Percentiles rank a stretch among this genome's conserved stretches.
Evolutionary conservation across 2,888 invertebrate genomes (phyloP).

Genomic region (Alloscopus bannaensis): DNA sequence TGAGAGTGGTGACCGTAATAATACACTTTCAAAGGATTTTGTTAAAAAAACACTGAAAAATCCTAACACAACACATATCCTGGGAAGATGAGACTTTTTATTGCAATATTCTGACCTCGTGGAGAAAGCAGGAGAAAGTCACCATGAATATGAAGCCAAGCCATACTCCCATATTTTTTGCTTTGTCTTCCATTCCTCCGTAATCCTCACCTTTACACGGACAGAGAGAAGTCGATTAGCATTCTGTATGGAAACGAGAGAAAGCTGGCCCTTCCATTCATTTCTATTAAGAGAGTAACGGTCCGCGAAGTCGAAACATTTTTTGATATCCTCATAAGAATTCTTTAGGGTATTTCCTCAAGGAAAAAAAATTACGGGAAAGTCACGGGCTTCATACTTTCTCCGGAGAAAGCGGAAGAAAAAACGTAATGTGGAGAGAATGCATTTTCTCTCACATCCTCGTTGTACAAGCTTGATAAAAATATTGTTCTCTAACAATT

Average conservation of each 20-base stretch:
- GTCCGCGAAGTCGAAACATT: constrained; percentile 14
- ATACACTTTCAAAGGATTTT: too few species aligned
- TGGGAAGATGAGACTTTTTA: too few species aligned
- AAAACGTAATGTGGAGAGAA: not conserved
- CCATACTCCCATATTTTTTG: constrained; percentile 3
- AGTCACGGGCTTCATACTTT: too few species aligned
- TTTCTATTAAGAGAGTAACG: constrained; percentile 26
- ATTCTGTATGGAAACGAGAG: constrained; percentile 15
- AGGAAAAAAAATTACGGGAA: not conserved
- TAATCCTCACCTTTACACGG: constrained; percentile 11
- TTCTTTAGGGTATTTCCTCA: not conserved
- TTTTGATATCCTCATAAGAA: constrained; percentile 23
- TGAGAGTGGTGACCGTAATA: too few species aligned
- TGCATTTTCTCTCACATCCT: too few species aligned
- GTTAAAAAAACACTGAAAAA: too few species aligned
- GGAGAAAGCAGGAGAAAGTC: too few species aligned
- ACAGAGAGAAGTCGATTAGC: constrained; percentile 12
- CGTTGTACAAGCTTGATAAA: too few species aligned
- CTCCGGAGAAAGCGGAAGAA: too few species aligned
- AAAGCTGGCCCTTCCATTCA: constrained; percentile 26
- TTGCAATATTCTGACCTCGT: too few species aligned
- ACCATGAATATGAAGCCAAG: not conserved
- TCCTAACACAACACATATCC: too few species aligned
- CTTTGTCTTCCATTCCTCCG: not conserved
- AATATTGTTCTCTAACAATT: too few species aligned